Evolutionary conservation across 2,888 invertebrate species (phyloP).

Genomic region (Tetragonula carbonaria): DNA sequence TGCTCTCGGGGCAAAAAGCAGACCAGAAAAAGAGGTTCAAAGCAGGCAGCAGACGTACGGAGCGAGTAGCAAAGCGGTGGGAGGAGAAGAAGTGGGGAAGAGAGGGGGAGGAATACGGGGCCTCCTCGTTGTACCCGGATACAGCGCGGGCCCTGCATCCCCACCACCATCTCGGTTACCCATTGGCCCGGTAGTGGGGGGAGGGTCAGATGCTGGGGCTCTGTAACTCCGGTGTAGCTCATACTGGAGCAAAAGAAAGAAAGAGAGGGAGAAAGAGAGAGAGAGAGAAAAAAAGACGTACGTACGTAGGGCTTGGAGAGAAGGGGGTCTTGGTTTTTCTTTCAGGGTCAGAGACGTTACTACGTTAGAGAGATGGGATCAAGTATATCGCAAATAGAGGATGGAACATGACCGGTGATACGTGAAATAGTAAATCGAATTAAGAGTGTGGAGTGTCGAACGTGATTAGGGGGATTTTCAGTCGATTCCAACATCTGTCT

Average conservation of each 20-base stretch:
- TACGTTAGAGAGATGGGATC: slow-evolving; percentile 75
- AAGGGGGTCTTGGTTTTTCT: slow-evolving; percentile 74
- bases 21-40: slow-evolving; percentile 53
- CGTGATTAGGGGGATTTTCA: too few relatives aligned
- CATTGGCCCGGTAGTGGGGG: slow-evolving; percentile 52
- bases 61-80: slow-evolving; percentile 30
- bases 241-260: slow-evolving; percentile 56
- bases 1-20: slow-evolving; percentile 32
- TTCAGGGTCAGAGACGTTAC: slow-evolving; percentile 80
- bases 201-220: slow-evolving; percentile 47
- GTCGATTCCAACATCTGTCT: too few relatives aligned
- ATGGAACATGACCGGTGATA: neutral
- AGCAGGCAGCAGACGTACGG: slow-evolving; percentile 29
- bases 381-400: neutral
- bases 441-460: too few relatives aligned
- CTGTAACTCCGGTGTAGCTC: slow-evolving; percentile 49
- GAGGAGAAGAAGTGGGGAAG: slow-evolving; percentile 29
- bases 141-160: slow-evolving; percentile 76
- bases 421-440: too few relatives aligned
- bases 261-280: slow-evolving; percentile 54
- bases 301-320: slow-evolving; percentile 25
- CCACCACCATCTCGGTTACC: slow-evolving; percentile 52
- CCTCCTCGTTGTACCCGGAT: slow-evolving; percentile 78
- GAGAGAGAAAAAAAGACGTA: neutral
- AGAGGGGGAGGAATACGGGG: slow-evolving; percentile 51